A percentile compares a stretch with the other conserved stretches of the same genome.
phyloP scores from a whole-genome alignment of 2,797 vertebrate genomes.

The Tenualosa ilisha region DNA sequence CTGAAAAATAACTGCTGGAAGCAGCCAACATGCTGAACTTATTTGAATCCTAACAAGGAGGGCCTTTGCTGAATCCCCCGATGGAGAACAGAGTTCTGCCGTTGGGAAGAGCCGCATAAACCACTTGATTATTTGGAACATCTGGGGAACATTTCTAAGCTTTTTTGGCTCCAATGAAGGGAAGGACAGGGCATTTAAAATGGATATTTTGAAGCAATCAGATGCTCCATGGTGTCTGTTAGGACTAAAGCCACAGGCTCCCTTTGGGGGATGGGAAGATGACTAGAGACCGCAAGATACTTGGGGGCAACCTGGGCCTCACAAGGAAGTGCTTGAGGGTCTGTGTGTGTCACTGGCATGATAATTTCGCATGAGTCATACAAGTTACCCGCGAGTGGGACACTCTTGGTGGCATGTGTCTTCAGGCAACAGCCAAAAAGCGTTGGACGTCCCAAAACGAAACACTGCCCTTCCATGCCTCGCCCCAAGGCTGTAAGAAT shows the following conservation, averaged over 20 bases:
- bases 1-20: background rate
- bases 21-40: conserved; percentile 21
- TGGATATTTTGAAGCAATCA: conserved; percentile 16
- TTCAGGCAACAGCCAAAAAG: background rate
- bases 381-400: background rate
- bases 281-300: background rate
- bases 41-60: conserved; percentile 16
- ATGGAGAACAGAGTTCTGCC: background rate
- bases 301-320: background rate
- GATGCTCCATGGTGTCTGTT: background rate
- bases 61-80: background rate
- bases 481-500: background rate
- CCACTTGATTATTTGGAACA: conserved; percentile 24
- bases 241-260: background rate
- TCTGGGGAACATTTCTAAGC: conserved; percentile 18
- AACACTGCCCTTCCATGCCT: background rate
- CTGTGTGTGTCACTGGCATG: background rate
- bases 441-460: background rate
- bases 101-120: conserved; percentile 15
- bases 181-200: background rate
- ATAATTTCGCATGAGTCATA: background rate
- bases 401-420: background rate
- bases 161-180: background rate
- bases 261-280: background rate
- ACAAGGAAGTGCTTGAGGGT: background rate